Evolutionary conservation across 2,797 vertebrate species (phyloP), one percentile per base, ranked within the genome.

Genomic region (Halcyon leucocephala): DNA sequence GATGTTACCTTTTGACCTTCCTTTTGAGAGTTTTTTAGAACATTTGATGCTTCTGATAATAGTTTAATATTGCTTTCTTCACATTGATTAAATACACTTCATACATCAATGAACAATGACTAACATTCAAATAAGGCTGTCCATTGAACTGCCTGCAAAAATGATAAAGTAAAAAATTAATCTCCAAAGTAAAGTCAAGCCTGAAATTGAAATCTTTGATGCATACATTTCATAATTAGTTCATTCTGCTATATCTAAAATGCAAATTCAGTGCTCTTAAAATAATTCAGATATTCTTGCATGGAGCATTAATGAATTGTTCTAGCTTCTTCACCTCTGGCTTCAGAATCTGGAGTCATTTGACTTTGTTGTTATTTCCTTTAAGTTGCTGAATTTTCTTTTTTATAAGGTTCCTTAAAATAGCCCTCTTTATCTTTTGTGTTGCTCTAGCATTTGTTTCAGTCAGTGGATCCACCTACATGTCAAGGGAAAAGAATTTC

Each of bases 201-300:
- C 98, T 98, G 98, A 98, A 98, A 98, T 98, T 98, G 98, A 98
- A 98, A 98, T 98, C 98, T 98, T 98, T 98, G 98, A 98, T 97
- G 97, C 98, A 98, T 98, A 98, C 96, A 97, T 98, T 98, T 98
- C 92, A 96, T 98, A 98, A 98, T 98, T 98, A 98, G 97, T 94
- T 98, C 97, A 97, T 96, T 97, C 97, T 98, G 72, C 94, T 97
- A 96, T 93, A 97, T 97, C 93, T 97, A 98, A 98, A 98, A 97
- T 97, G 96, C 96, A 97, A 97, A 92, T 94, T 90, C 82, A 90
- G 84, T 95, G 88, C 89, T 96, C 93, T 98, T 97, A 97, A 97
- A 97, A 96, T 97, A 96, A 95, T 92, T 94, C 91, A 78, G 88
- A 91, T 92, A 94, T 82, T 96, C 92, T 94, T 90, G 74, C 28